phyloP scores from a whole-genome alignment of 2,113 vertebrate species.

The Zosterops lateralis region DNA sequence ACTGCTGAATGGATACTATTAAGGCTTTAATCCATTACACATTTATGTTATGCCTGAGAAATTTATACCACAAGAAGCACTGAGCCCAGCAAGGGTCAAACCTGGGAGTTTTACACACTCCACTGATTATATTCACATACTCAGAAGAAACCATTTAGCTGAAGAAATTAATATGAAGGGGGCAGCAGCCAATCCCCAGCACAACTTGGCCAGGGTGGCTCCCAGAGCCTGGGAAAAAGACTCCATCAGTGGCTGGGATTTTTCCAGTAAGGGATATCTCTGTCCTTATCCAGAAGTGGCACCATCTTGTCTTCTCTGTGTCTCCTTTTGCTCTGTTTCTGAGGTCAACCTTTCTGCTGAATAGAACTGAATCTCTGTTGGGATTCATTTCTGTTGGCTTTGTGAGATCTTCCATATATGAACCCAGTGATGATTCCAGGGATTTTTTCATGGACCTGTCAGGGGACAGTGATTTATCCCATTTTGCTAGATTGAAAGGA shows the following conservation, averaged over 20 bases:
- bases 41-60: slow-evolving; percentile 69
- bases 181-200: slow-evolving; percentile 3
- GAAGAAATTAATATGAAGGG: slow-evolving; percentile 15
- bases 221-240: slow-evolving; percentile 10
- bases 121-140: slow-evolving; percentile 68
- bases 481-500: not conserved
- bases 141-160: slow-evolving; percentile 56
- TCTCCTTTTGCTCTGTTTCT: not conserved
- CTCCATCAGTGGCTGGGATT: not conserved
- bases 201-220: not conserved
- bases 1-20: slow-evolving; percentile 61
- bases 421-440: not conserved
- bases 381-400: not conserved
- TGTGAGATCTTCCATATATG: not conserved
- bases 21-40: slow-evolving; percentile 74
- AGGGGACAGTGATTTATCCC: not conserved
- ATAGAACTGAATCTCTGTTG: not conserved
- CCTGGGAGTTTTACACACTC: slow-evolving; percentile 57
- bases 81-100: slow-evolving; percentile 61
- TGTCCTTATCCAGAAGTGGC: not conserved
- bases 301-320: not conserved
- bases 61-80: slow-evolving; percentile 62
- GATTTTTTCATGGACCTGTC: not conserved
- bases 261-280: not conserved
- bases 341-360: not conserved